These are phyloP conservation scores for Orussus abietinus DNA, from an alignment of 1,140 invertebrate genomes.

Conservation along the genomic window DNA sequence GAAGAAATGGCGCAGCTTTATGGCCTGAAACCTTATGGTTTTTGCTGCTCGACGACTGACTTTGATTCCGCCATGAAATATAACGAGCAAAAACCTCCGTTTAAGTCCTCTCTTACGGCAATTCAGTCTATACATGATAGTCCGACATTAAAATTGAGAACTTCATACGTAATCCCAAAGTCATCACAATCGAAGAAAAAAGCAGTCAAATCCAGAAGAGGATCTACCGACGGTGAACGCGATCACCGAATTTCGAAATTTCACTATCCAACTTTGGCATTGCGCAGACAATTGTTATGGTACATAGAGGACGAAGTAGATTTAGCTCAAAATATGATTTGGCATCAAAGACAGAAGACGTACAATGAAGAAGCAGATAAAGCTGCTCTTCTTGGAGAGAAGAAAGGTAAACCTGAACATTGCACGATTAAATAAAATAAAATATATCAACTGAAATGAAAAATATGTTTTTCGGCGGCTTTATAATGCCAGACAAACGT, in stretches of 20 bases:
- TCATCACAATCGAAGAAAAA: background rate
- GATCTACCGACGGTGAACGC: background rate
- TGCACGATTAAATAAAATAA: background rate
- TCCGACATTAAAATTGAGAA: slow-evolving; percentile 22
- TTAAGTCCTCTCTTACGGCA: slow-evolving; percentile 13
- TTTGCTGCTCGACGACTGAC: slow-evolving; percentile 23
- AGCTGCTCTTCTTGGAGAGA: slow-evolving; percentile 11
- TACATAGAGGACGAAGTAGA: slow-evolving; percentile 25
- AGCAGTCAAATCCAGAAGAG: background rate
- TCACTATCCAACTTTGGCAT: background rate
- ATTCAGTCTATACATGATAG: slow-evolving; percentile 16
- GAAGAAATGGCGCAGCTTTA: background rate
- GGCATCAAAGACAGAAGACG: slow-evolving; percentile 11
- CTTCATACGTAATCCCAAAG: slow-evolving; percentile 9
- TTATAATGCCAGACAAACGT: background rate
- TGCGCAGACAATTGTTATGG: slow-evolving; percentile 8
- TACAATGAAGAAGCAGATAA: slow-evolving; percentile 10
- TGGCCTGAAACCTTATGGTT: slow-evolving; percentile 15
- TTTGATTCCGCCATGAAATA: slow-evolving; percentile 18
- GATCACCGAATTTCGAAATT: slow-evolving; percentile 1
- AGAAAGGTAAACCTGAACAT: slow-evolving; percentile 15
- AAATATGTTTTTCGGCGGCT: no score
- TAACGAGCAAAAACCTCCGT: slow-evolving; percentile 13
- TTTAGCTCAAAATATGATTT: slow-evolving; percentile 15
- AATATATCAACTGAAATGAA: no score